Evolutionary conservation across 2,797 vertebrate genomes (phyloP).

Genomic region (Poliocrania exsul): DNA sequence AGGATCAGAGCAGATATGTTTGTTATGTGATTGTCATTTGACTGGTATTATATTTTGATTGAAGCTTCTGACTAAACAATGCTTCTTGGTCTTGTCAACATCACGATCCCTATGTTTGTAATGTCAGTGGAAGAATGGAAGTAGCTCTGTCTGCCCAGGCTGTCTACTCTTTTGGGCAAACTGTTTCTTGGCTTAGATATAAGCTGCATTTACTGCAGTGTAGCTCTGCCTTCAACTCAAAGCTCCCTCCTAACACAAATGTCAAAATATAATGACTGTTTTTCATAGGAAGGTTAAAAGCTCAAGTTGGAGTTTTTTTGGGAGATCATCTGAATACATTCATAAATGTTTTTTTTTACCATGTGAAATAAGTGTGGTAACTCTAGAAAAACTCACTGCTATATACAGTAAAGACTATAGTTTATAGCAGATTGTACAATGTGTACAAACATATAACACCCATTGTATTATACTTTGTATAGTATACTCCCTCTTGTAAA

Average conservation of each 20-base stretch:
- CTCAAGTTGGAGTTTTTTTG: rapidly evolving
- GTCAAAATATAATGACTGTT: not conserved
- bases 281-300: not conserved
- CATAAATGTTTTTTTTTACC: not conserved
- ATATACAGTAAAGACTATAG: not conserved
- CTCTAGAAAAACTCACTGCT: not conserved
- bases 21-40: not conserved
- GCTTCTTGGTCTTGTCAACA: not conserved
- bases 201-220: not conserved
- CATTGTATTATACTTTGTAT: not conserved
- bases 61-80: constrained; percentile 1
- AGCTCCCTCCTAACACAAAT: not conserved
- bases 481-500: not conserved
- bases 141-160: not conserved
- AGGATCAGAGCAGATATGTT: not conserved
- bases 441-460: not conserved
- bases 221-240: not conserved
- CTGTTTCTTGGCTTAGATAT: not conserved
- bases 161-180: not conserved
- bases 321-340: not conserved
- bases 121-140: not conserved
- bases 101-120: not conserved
- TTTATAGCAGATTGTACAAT: not conserved
- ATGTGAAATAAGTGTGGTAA: not conserved
- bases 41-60: not conserved